These are phyloP conservation scores for Calameuta idolon DNA, from an alignment of 2,888 invertebrate genomes.

Conservation along the genomic window DNA sequence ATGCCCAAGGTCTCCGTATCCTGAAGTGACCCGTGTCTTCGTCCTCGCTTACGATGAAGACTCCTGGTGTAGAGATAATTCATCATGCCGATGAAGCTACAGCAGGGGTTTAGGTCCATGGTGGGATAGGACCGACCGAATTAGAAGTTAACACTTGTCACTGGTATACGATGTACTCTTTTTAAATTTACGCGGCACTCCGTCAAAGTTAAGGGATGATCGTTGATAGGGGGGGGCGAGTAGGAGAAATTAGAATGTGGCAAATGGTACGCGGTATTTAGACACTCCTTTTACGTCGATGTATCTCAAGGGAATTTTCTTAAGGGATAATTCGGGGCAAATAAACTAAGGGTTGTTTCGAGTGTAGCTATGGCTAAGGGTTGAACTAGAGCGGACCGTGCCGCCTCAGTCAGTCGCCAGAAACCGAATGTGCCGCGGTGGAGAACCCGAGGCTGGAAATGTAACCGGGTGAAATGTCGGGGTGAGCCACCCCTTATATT, in stretches of 20 bases:
- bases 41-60: constrained; percentile 38
- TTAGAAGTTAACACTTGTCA: neutral
- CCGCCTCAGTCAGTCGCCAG: constrained; percentile 37
- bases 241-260: neutral
- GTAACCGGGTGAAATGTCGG: constrained; percentile 49
- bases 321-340: neutral
- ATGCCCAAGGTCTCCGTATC: constrained; percentile 28
- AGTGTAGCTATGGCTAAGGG: neutral
- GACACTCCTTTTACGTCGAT: neutral
- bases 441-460: constrained; percentile 41
- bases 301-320: neutral
- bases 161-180: neutral
- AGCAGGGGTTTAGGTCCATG: constrained; percentile 42
- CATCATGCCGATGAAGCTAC: constrained; percentile 42
- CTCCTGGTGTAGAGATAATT: constrained; percentile 47
- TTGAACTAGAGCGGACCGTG: constrained; percentile 7
- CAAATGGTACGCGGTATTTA: neutral
- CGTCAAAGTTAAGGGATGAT: neutral
- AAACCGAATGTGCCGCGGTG: constrained; percentile 28
- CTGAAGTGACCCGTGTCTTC: constrained; percentile 17
- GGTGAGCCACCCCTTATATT: constrained; percentile 53
- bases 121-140: neutral
- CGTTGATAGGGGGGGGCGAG: neutral
- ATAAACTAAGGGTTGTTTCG: neutral
- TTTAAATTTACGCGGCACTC: neutral